Percentiles rank a stretch among this genome's conserved stretches.
phyloP scores from a whole-genome alignment of 2,888 invertebrate species.

The Agrotis exclamationis region DNA sequence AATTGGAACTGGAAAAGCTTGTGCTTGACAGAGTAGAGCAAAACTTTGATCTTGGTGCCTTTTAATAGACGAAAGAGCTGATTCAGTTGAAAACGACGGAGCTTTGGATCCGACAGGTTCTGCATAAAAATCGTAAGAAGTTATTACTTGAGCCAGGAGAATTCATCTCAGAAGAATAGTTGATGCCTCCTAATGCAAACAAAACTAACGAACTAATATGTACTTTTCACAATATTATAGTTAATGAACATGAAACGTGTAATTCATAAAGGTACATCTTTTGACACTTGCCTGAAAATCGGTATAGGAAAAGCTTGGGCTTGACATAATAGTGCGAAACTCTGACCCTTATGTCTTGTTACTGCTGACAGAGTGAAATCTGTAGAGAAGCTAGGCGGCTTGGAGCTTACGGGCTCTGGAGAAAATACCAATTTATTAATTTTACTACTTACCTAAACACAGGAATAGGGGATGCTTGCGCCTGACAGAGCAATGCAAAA shows the following conservation, averaged over 20 bases:
- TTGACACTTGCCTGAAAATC: conserved; percentile 92
- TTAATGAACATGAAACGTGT: not conserved
- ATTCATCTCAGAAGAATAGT: conserved; percentile 38
- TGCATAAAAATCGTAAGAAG: conserved; percentile 77
- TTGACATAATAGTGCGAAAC: conserved; percentile 93
- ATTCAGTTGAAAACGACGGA: conserved; percentile 93
- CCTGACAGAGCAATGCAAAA: conserved; percentile 92
- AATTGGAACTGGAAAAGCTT: conserved; percentile 93
- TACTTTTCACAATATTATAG: not conserved
- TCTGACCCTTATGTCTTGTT: conserved; percentile 89
- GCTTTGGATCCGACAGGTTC: conserved; percentile 93
- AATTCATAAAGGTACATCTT: conserved; percentile 8
- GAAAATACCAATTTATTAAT: conserved; percentile 73
- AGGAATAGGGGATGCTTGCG: conserved; percentile 92
- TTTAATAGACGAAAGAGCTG: conserved; percentile 92
- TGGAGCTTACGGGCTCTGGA: conserved; percentile 92
- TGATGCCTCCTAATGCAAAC: not conserved
- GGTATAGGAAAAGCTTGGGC: conserved; percentile 94
- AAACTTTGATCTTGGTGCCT: conserved; percentile 90
- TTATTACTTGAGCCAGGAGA: conserved; percentile 49
- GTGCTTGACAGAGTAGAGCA: conserved; percentile 93
- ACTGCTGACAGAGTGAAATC: conserved; percentile 92
- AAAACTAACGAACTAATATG: not conserved
- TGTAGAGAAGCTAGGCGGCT: conserved; percentile 91
- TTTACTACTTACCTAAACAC: conserved; percentile 91